Base-by-base conservation (phyloP, 2,113 vertebrate species). In the Anarhynchus alexandrinus region DNA sequence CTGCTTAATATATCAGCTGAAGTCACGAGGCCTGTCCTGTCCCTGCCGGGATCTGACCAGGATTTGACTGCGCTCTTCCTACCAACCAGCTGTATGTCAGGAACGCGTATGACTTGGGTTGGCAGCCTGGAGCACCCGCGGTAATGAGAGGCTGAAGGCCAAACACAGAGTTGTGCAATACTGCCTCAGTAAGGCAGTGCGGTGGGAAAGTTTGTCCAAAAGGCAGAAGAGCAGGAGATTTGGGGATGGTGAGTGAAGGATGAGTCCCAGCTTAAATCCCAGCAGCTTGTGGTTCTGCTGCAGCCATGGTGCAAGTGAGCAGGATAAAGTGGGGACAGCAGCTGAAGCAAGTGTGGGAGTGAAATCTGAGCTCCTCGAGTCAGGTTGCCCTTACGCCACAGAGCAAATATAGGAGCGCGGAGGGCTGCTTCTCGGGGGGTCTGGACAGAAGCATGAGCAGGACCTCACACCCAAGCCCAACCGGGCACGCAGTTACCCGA, bases 401-500 rank as follows among this genome's bases (percentile, higher is more conserved):
- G n/a, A 82, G 55, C 23, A 32, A 73, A 73, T 52, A 43, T 3
- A 88, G 82, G 90, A 66, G 40, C 19, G 1, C 0, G 0, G 70
- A n/a, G 49, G 7, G 42, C 38, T 13, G 64, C 58, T 81, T 57
- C 36, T 59, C 2, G 0, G 9, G 8, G 0, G 42, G 13, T 25
- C 29, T 8, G 57, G 38, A 27, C 6, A 42, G 62, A 19, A 36
- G 51, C 5, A 0, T 6, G 69, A 69, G 36, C 45, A 10, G n/a
- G n/a, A 58, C 22, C n/a, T 55, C 29, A 2, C 9, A 11, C 8
- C 36, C 77, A 29, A 0, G 57, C 16, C 61, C 42, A 12, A 20
- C 42, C 5, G 3, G 38, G 38, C 47, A 36, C 5, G 2, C 13
- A 0, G 6, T 10, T n/a, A 49, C 43, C 5, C 0, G 9, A 0